Base-by-base conservation (phyloP, 2,113 vertebrate species). In the Coregonus clupeaformis region DNA sequence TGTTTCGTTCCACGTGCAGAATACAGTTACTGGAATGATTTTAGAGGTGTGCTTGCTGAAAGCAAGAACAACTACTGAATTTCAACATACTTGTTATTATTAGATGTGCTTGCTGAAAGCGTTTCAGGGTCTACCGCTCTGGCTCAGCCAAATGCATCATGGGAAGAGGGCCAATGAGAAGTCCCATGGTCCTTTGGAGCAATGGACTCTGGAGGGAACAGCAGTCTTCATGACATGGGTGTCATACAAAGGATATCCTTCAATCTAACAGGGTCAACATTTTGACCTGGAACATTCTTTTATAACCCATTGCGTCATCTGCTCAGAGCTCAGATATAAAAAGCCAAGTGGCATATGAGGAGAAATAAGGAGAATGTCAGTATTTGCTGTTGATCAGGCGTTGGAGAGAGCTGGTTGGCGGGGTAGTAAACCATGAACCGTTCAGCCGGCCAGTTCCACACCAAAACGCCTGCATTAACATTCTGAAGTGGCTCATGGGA, bases 401-500 rank as follows among this genome's bases (percentile, higher is more conserved):
- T 36, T 36, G 30, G 2, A n/a, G 42, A 27, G 27, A 27, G 27
- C 27, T 27, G 27, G 27, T 27, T 27, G 27, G 27, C 27, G 27
- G 27, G 49, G 13, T 16, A 52, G 36, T n/a, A 29, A 67, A 32
- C 14, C n/a, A 22, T 60, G 57, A 24, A 60, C 7, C 0, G n/a
- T 24, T 24, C 57, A 24, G 11, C 16, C 7, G 11, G 5, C 36
- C 32, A 52, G 49, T 52, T 18, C 16, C 16, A 1, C 49, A 52
- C 75, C 80, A 90, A 87, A 91, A 91, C 84, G 87, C 78, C 79
- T 73, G 79, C 84, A 87, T 92, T 92, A 85, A 91, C 73, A 77
- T 75, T 68, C 81, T 85, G 75, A 83, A 88, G 88, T 84, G 82
- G 82, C 80, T 82, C 85, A 90, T 88, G 84, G 78, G 87, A 45